phyloP scores from a whole-genome alignment of 2,888 invertebrate genomes.

The Octonoba sinensis region DNA sequence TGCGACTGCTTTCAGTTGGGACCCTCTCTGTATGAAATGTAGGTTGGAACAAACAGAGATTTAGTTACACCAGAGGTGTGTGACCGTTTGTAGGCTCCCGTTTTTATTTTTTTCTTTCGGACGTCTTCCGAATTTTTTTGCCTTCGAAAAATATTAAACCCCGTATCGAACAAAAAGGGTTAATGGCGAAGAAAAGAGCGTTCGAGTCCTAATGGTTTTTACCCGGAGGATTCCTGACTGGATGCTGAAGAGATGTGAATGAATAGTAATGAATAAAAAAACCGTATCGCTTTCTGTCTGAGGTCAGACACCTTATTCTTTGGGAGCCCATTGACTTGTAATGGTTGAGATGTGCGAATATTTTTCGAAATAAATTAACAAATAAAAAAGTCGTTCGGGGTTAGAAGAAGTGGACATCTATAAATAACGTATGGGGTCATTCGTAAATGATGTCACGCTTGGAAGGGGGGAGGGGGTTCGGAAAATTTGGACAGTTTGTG shows the following conservation, averaged over 20 bases:
- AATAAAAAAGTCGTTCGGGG: too few species aligned
- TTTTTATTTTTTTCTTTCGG: not conserved
- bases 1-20: not conserved
- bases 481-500: too few species aligned
- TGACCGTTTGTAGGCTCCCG: conserved; percentile 35
- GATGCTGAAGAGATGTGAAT: not conserved
- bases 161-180: conserved; percentile 60
- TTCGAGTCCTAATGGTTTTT: conserved; percentile 40
- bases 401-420: too few species aligned
- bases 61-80: conserved; percentile 58
- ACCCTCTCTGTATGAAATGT: conserved; percentile 24
- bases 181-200: conserved; percentile 47
- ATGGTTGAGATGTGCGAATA: too few species aligned
- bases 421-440: too few species aligned
- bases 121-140: not conserved
- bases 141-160: conserved; percentile 32
- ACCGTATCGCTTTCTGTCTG: not conserved
- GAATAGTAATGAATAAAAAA: not conserved
- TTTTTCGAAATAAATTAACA: too few species aligned
- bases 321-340: not conserved
- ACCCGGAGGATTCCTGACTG: conserved; percentile 16
- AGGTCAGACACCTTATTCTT: conserved; percentile 40
- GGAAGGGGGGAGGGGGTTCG: too few species aligned
- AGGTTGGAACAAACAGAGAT: conserved; percentile 52
- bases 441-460: too few species aligned